A percentile compares a stretch with the other conserved stretches of the same genome.
phyloP scores from a whole-genome alignment of 2,888 invertebrate species.

The Oxytorus armatus region DNA sequence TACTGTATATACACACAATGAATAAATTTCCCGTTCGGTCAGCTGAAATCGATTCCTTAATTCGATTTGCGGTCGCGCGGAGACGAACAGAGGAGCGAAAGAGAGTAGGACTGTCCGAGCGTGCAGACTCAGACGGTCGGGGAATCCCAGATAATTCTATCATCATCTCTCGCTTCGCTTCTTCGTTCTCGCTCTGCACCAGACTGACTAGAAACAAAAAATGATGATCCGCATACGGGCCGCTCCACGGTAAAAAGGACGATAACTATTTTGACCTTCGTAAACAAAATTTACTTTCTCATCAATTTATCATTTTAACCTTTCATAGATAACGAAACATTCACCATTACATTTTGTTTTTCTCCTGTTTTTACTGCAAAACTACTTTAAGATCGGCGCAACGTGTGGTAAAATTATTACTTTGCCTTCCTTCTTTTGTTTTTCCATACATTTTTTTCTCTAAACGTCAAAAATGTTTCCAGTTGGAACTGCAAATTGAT shows the following conservation, averaged over 20 bases:
- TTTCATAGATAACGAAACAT: too few species aligned
- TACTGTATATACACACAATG: constrained; percentile 58
- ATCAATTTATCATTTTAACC: too few species aligned
- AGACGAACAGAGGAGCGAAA: constrained; percentile 71
- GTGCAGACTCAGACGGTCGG: constrained; percentile 42
- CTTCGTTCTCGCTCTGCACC: constrained; percentile 27
- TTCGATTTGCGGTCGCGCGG: constrained; percentile 81
- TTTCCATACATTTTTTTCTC: too few species aligned
- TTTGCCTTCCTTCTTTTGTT: too few species aligned
- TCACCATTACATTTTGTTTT: too few species aligned
- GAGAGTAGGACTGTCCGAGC: constrained; percentile 63
- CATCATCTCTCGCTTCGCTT: constrained; percentile 53
- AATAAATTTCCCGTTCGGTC: constrained; percentile 56
- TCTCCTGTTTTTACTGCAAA: too few species aligned
- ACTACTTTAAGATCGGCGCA: too few species aligned
- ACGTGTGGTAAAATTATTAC: too few species aligned
- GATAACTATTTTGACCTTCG: too few species aligned
- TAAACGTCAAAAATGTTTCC: too few species aligned
- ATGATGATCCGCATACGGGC: constrained; percentile 75
- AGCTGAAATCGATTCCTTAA: constrained; percentile 78
- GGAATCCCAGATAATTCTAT: constrained; percentile 58
- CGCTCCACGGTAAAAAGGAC: background rate
- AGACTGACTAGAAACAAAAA: constrained; percentile 64
- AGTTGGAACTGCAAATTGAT: too few species aligned
- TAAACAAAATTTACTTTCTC: too few species aligned